phyloP scores from a whole-genome alignment of 2,113 vertebrate genomes.

The Gallinago media region DNA sequence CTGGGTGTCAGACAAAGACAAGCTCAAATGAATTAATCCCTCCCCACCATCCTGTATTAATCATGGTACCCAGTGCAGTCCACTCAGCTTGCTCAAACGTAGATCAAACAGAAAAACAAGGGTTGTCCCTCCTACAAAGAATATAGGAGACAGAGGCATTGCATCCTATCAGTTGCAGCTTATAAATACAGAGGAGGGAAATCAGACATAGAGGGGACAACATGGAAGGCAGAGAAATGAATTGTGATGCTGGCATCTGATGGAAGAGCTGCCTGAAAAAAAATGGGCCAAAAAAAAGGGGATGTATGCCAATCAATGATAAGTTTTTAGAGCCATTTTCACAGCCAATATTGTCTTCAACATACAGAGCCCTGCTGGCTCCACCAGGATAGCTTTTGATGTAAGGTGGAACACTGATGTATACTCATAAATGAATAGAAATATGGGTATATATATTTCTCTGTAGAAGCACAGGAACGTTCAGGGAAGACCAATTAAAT shows the following conservation, averaged over 20 bases:
- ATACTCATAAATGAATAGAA: not conserved
- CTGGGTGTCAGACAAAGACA: not conserved
- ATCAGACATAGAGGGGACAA: not conserved
- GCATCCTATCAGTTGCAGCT: not conserved
- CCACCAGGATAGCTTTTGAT: not conserved
- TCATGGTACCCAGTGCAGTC: not conserved
- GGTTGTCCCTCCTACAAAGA: not conserved
- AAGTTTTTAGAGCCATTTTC: not conserved
- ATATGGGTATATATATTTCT: not conserved
- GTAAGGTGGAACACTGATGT: not conserved
- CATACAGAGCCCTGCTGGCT: not conserved
- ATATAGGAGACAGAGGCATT: not conserved
- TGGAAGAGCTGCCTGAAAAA: not conserved
- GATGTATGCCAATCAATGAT: not conserved
- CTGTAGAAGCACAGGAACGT: not conserved
- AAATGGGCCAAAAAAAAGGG: not conserved
- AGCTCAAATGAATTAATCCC: not conserved
- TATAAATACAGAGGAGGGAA: not conserved
- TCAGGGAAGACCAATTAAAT: slow-evolving; percentile 25
- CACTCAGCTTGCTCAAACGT: not conserved
- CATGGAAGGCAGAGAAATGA: not conserved
- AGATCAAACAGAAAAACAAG: not conserved
- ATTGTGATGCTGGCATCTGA: not conserved
- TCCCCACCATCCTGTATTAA: not conserved
- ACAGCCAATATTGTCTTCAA: not conserved